Evolutionary conservation across 2,888 invertebrate genomes (phyloP).

Genomic region (Salpingus planirostris): DNA sequence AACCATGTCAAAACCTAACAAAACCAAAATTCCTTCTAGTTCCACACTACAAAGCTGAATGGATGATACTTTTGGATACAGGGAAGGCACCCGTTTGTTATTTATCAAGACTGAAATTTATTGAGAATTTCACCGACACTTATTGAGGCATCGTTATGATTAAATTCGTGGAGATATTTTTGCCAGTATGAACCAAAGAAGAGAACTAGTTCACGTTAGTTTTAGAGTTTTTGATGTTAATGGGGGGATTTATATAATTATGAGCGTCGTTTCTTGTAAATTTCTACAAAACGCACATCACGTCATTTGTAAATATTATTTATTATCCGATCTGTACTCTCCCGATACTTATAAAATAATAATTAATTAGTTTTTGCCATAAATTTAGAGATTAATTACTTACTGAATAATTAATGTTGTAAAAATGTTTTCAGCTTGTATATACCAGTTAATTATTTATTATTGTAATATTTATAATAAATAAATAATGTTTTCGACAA

Average conservation of each 20-base stretch:
- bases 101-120: too few species aligned
- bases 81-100: too few species aligned
- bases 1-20: too few species aligned
- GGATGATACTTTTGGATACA: too few species aligned
- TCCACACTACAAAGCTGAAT: too few species aligned
- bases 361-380: not conserved
- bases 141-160: too few species aligned
- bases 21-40: too few species aligned
- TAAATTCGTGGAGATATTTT: too few species aligned
- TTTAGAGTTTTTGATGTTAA: constrained; percentile 5
- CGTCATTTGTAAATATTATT: constrained; percentile 12
- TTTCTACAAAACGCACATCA: constrained; percentile 11
- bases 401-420: not conserved
- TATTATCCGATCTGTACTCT: constrained; percentile 10
- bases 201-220: constrained; percentile 27
- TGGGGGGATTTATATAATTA: constrained; percentile 1
- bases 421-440: constrained; percentile 7
- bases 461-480: constrained; percentile 11
- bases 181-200: constrained; percentile 35
- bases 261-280: too few species aligned
- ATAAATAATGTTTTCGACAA: too few species aligned
- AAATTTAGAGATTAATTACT: not conserved
- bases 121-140: too few species aligned
- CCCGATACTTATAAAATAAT: not conserved
- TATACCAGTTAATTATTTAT: constrained; percentile 14